These are phyloP conservation scores for Notarius lentiginosus DNA, from an alignment of 2,113 vertebrate genomes.

Conservation along the genomic window DNA sequence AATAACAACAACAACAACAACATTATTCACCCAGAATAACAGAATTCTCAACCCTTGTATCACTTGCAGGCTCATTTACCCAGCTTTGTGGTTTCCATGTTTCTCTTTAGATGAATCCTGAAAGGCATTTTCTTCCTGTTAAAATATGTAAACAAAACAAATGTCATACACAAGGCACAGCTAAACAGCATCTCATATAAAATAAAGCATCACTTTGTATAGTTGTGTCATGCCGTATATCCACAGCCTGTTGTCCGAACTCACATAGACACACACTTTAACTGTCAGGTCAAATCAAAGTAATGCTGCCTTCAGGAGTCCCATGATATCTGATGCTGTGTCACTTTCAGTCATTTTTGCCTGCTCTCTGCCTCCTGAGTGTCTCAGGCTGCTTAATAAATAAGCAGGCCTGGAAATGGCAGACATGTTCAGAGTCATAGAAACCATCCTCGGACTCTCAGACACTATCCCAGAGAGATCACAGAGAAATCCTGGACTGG, in stretches of 20 bases:
- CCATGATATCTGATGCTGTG: conserved; percentile 52
- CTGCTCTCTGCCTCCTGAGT: conserved; percentile 45
- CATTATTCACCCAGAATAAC: neutral
- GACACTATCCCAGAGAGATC: conserved; percentile 46
- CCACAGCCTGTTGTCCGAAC: conserved; percentile 41
- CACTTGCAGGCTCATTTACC: conserved; percentile 14
- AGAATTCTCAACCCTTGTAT: neutral
- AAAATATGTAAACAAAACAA: conserved; percentile 59
- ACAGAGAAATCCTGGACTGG: conserved; percentile 54
- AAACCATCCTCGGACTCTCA: conserved; percentile 47
- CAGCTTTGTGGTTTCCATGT: neutral
- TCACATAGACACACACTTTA: conserved; percentile 54
- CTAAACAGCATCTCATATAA: conserved; percentile 36
- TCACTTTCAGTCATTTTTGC: conserved; percentile 50
- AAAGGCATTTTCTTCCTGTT: conserved; percentile 17
- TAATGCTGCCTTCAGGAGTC: conserved; percentile 38
- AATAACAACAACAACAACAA: neutral
- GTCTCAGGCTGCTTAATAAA: conserved; percentile 58
- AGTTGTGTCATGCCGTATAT: conserved; percentile 33
- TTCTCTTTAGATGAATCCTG: conserved; percentile 14
- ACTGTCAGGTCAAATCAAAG: conserved; percentile 57
- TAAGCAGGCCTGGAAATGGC: conserved; percentile 53
- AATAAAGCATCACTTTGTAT: conserved; percentile 51
- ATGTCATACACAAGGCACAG: conserved; percentile 37
- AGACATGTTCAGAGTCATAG: conserved; percentile 49